Base-by-base conservation (phyloP, 2,797 vertebrate genomes). In the Intellagama lesueurii region DNA sequence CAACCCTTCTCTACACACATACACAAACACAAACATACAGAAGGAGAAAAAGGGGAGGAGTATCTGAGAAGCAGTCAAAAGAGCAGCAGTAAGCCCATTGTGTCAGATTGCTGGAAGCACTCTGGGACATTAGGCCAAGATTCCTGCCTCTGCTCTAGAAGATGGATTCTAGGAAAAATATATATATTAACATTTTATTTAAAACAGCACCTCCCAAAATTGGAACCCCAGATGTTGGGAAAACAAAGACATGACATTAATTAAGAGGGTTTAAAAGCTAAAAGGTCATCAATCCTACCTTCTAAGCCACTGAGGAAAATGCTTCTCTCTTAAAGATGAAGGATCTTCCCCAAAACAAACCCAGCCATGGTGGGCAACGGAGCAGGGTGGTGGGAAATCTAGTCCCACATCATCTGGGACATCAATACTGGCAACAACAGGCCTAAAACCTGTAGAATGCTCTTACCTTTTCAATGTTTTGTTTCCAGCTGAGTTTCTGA, bases 381-480 rank as follows among this genome's bases (percentile, higher is more conserved):
- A 5, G 4, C 5, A 64, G 19, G 60, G 5, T 19, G 16, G 19
- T 22, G 19, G 60, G 19, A 22, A 64, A 64, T 64, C 19, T 5
- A 64, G 19, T 64, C 60, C 60, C 60, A 22, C 60, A 64, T 2
- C 35, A 32, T 35, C 79, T 64, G 17, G 9, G 24, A 12, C 8
- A 1, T 40, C 17, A 80, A 30, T 4, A 52, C 49, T 7, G 17
- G 49, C 28, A 56, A 28, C 32, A 47, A 88, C 81, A 19, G 32
- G 82, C 79, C 78, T 86, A 88, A 91, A 91, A 85, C 35, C 70
- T 6, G 19, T 80, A 0, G 89, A 88, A 91, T 73, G 64, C 66
- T 86, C 40, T 90, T 86, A 3, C 40, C 90, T 82, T 79, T 90
- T 87, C 47, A 60, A n/a, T 32, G 11, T 72, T 81, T 87, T 90